phyloP scores from a whole-genome alignment of 1,140 invertebrate genomes.

The Papilio polyxenes region DNA sequence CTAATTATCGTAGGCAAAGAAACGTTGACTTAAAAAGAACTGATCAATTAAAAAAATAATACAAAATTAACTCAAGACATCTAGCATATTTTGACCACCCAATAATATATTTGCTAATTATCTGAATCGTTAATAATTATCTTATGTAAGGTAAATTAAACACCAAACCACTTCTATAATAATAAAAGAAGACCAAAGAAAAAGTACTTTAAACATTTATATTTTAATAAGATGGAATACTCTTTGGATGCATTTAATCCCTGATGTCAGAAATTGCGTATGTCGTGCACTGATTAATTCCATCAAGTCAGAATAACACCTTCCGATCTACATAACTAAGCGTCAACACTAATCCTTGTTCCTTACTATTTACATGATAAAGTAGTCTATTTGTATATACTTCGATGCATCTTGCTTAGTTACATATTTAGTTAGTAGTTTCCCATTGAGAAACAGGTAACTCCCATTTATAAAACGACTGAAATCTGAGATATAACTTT shows the following conservation, averaged over 20 bases:
- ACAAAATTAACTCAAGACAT: background rate
- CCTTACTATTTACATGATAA: constrained; percentile 7
- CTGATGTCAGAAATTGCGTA: background rate
- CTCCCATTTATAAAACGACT: too few species aligned
- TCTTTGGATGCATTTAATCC: too few species aligned
- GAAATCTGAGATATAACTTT: too few species aligned
- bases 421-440: background rate
- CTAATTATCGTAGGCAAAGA: background rate
- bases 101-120: too few species aligned
- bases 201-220: too few species aligned
- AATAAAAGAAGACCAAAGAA: too few species aligned
- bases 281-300: constrained; percentile 10
- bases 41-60: background rate
- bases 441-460: background rate
- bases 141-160: too few species aligned
- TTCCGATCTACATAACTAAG: constrained; percentile 14
- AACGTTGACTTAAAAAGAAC: background rate
- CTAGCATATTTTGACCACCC: too few species aligned
- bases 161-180: too few species aligned
- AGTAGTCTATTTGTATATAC: background rate
- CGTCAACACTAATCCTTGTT: background rate
- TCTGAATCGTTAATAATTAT: too few species aligned
- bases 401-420: background rate
- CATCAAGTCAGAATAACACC: constrained; percentile 11
- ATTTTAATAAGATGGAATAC: too few species aligned